Conservation (phyloP, 2,113 vertebrate species). For the Muntiacus muntjak region DNA sequence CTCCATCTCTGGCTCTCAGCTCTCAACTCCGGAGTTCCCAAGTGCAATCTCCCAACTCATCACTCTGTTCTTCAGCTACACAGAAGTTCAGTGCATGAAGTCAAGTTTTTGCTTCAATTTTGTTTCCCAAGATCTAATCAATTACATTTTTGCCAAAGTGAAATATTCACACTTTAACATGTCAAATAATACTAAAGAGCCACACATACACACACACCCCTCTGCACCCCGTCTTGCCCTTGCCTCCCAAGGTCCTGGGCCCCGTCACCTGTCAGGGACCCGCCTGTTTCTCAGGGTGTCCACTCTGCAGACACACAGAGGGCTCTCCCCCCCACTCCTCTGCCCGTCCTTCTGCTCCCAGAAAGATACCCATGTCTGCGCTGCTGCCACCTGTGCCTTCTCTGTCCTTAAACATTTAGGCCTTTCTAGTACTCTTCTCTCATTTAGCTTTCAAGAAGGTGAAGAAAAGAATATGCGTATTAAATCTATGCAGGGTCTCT, state of each 20-base stretch:
- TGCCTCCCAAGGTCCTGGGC: background rate
- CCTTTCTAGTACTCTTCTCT: background rate
- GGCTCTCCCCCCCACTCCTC: background rate
- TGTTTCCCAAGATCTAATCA: background rate
- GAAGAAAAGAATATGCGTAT: background rate
- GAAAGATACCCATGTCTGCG: background rate
- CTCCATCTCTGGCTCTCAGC: background rate
- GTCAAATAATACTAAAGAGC: background rate
- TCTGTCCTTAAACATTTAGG: background rate
- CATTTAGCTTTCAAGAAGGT: background rate
- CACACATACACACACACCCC: background rate
- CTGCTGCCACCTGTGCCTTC: background rate
- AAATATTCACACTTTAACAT: background rate
- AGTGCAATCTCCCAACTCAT: background rate
- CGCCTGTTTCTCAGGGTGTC: background rate
- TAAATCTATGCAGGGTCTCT: background rate
- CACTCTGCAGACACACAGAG: background rate
- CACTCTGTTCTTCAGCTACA: background rate
- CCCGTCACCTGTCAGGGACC: background rate
- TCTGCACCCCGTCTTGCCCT: background rate
- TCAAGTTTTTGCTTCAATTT: background rate
- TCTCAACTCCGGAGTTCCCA: accelerated
- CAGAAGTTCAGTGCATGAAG: no score
- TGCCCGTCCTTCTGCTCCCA: background rate
- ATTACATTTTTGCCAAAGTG: background rate